Percentiles rank a stretch among this genome's conserved stretches.
phyloP scores from a whole-genome alignment of 2,113 vertebrate genomes.

The Oryzias javanicus region DNA sequence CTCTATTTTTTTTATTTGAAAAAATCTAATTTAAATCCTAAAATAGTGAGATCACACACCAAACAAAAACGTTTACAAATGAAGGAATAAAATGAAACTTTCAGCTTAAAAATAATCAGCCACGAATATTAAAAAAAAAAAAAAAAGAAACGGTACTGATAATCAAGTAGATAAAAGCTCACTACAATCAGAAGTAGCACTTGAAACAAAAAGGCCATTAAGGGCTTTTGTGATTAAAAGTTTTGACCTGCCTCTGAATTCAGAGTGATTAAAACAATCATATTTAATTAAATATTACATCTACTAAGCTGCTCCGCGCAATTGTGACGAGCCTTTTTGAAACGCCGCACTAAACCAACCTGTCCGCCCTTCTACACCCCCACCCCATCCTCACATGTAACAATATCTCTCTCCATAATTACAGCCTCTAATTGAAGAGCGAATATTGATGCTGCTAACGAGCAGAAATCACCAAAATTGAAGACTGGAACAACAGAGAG shows the following conservation, averaged over 20 bases:
- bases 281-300: constrained; percentile 78
- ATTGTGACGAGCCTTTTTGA: constrained; percentile 54
- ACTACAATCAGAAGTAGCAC: constrained; percentile 71
- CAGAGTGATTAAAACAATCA: constrained; percentile 79
- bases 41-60: too few relatives aligned
- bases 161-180: constrained; percentile 69
- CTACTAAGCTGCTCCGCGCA: constrained; percentile 55
- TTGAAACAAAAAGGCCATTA: constrained; percentile 72
- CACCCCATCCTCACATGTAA: constrained; percentile 25
- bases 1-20: too few relatives aligned
- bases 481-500: constrained; percentile 5
- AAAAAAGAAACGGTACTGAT: constrained; percentile 60
- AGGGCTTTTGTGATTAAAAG: constrained; percentile 76
- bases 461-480: constrained; percentile 17
- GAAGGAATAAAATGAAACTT: not conserved
- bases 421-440: constrained; percentile 63
- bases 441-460: constrained; percentile 49
- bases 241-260: constrained; percentile 74
- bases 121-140: constrained; percentile 47
- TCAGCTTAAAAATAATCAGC: constrained; percentile 9
- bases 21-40: too few relatives aligned
- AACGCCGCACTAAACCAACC: constrained; percentile 37
- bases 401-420: constrained; percentile 69
- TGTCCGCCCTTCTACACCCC: constrained; percentile 18
- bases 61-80: not conserved